phyloP scores from a whole-genome alignment of 2,797 vertebrate genomes.

The Natrix natrix region DNA sequence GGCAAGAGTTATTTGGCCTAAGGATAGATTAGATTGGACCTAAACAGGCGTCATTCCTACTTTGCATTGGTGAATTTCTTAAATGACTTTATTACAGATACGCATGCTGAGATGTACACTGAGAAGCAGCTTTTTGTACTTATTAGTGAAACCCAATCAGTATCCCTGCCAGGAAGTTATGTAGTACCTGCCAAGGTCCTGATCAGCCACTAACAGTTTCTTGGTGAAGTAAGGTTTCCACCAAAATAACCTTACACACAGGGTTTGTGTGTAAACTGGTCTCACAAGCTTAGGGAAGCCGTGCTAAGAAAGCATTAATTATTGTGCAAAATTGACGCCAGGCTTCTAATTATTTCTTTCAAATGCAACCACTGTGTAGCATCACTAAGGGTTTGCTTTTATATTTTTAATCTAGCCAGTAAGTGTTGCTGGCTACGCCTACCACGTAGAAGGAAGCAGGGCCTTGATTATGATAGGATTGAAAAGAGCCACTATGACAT shows the following conservation, averaged over 20 bases:
- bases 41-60: neutral
- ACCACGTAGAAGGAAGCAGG: conserved; percentile 34
- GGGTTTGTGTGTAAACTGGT: conserved; percentile 57
- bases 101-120: neutral
- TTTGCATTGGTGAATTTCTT: neutral
- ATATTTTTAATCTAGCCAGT: conserved; percentile 33
- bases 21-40: neutral
- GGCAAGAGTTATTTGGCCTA: neutral
- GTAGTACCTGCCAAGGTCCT: conserved; percentile 25
- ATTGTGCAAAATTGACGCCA: conserved; percentile 60
- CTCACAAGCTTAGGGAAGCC: conserved; percentile 59
- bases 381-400: conserved; percentile 27
- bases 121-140: conserved; percentile 38
- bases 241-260: conserved; percentile 43
- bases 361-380: conserved; percentile 47
- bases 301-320: conserved; percentile 58
- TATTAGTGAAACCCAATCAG: conserved; percentile 34
- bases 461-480: conserved; percentile 32
- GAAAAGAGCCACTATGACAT: conserved; percentile 21
- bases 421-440: conserved; percentile 49
- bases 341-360: conserved; percentile 65
- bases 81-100: conserved; percentile 11
- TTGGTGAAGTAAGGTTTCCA: conserved; percentile 38
- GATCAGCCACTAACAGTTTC: conserved; percentile 44
- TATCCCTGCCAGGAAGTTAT: conserved; percentile 30